A percentile compares a stretch with the other conserved stretches of the same genome.
phyloP scores from a whole-genome alignment of 2,113 vertebrate species.

The Mesembrinibis cayennensis region DNA sequence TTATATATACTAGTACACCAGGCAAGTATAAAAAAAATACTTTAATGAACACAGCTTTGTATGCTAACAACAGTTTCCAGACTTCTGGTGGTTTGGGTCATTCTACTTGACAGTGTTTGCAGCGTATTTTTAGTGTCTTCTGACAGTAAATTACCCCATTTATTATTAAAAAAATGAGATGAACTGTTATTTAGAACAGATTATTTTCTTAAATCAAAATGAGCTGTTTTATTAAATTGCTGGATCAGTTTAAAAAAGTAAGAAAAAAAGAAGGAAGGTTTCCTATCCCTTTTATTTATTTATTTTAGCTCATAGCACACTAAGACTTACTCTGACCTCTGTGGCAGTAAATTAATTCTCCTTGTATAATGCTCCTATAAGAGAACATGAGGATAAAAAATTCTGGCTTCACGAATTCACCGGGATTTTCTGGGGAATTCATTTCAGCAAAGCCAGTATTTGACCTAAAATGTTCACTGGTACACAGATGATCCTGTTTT shows the following conservation, averaged over 20 bases:
- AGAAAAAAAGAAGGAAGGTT: not conserved
- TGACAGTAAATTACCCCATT: not conserved
- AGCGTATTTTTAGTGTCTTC: not conserved
- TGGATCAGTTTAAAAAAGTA: not conserved
- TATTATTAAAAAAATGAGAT: not conserved
- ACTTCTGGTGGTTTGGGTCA: not conserved
- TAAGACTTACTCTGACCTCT: not conserved
- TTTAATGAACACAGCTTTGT: not conserved
- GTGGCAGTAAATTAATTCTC: not conserved
- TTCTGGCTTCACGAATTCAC: not conserved
- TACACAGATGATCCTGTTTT: not conserved
- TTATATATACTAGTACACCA: not conserved
- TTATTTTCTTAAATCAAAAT: not conserved
- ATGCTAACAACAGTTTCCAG: not conserved
- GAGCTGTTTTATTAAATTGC: not conserved
- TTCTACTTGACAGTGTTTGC: not conserved
- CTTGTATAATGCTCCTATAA: not conserved
- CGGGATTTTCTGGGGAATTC: not conserved
- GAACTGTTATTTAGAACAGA: not conserved
- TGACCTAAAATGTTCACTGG: not conserved
- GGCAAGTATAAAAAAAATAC: not conserved
- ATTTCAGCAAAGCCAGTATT: not conserved
- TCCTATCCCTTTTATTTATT: not conserved
- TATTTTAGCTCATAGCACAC: not conserved
- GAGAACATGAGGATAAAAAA: not conserved